phyloP scores from a whole-genome alignment of 2,888 invertebrate species.

The Pemphredon lugubris region DNA sequence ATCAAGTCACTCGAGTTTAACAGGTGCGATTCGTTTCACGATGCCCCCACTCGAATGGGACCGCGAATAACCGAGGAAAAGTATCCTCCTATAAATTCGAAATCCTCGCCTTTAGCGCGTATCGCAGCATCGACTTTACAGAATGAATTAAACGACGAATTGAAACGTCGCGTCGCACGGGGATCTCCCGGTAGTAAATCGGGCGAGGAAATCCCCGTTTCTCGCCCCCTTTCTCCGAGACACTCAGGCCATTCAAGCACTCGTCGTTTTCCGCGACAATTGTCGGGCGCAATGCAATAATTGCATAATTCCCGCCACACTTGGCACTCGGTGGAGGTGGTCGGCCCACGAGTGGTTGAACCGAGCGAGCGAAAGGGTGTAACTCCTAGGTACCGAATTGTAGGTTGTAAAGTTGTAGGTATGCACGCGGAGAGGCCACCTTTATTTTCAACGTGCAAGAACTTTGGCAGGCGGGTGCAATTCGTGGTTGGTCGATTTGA shows the following conservation, averaged over 20 bases:
- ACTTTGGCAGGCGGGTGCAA: constrained; percentile 10
- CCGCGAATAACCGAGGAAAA: too few species aligned
- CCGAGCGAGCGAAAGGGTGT: constrained; percentile 43
- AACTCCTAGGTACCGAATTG: constrained; percentile 40
- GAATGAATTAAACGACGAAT: constrained; percentile 38
- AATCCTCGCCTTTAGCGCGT: too few species aligned
- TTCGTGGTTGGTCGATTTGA: background rate
- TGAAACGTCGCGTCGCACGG: constrained; percentile 32
- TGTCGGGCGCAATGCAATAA: constrained; percentile 77
- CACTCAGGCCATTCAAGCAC: constrained; percentile 61
- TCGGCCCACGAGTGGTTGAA: constrained; percentile 43
- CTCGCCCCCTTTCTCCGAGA: constrained; percentile 41
- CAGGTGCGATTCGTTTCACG: too few species aligned
- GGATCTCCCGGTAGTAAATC: constrained; percentile 48
- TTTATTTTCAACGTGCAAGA: constrained; percentile 28
- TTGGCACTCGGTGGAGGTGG: constrained; percentile 56
- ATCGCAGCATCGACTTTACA: background rate
- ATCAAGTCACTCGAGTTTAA: too few species aligned
- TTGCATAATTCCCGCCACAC: constrained; percentile 77
- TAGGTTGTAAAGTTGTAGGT: constrained; percentile 25
- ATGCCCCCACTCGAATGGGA: too few species aligned
- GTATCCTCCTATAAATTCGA: too few species aligned
- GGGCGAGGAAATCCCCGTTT: constrained; percentile 54
- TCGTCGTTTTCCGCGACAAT: constrained; percentile 71
- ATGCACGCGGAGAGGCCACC: constrained; percentile 27